Conservation (phyloP, 2,888 invertebrate species). For the Melitaea athalia region DNA sequence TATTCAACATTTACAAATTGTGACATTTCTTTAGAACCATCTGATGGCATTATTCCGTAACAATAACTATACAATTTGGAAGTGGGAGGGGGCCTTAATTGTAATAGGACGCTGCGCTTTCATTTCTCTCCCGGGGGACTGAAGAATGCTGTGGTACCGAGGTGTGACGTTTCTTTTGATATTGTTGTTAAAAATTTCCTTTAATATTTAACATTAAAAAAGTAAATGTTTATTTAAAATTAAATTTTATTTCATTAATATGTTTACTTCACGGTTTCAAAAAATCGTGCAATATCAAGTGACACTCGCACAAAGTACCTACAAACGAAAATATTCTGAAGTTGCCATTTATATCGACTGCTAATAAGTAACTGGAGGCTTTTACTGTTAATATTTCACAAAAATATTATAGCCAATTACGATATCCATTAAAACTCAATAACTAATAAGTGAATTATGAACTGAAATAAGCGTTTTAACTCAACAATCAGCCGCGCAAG, state of each 20-base stretch:
- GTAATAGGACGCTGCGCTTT: constrained; percentile 19
- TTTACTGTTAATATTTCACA: too few species aligned
- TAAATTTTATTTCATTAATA: too few species aligned
- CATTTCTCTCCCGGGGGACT: background rate
- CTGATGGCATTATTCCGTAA: constrained; percentile 14
- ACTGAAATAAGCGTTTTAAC: background rate
- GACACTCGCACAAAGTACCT: too few species aligned
- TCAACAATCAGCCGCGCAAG: constrained; percentile 1
- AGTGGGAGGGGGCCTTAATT: constrained; percentile 4
- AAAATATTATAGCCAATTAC: too few species aligned
- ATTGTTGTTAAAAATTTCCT: background rate
- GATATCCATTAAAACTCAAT: background rate
- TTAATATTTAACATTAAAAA: background rate
- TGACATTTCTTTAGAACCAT: constrained; percentile 7
- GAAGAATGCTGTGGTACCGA: constrained; percentile 5
- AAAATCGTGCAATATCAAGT: too few species aligned
- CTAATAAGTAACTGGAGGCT: background rate
- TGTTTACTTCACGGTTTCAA: too few species aligned
- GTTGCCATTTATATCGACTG: background rate
- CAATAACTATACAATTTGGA: constrained; percentile 16
- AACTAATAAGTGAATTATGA: constrained; percentile 1
- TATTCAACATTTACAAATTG: background rate
- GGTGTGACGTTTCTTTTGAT: background rate
- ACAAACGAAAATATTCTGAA: too few species aligned
- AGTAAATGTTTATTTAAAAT: too few species aligned